Conservation (phyloP, 1,140 invertebrate genomes). For the Ips typographus region DNA sequence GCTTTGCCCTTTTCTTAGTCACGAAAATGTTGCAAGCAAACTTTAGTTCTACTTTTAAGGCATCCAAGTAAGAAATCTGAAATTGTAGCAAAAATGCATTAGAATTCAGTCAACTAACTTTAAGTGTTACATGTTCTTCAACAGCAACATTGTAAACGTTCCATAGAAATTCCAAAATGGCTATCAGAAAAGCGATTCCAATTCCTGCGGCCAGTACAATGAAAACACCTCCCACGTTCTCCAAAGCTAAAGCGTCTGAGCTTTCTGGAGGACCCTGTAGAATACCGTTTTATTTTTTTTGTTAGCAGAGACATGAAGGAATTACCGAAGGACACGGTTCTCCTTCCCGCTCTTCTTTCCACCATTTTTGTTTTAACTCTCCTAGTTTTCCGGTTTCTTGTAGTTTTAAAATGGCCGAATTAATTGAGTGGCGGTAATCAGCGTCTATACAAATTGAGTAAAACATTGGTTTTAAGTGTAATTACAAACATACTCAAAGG, state of each 20-base stretch:
- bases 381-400: slow-evolving; percentile 78
- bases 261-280: slow-evolving; percentile 31
- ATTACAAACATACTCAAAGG: slow-evolving; percentile 61
- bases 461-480: no score
- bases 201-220: slow-evolving; percentile 77
- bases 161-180: slow-evolving; percentile 78
- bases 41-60: slow-evolving; percentile 63
- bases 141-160: slow-evolving; percentile 76
- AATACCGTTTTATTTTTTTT: slow-evolving; percentile 7
- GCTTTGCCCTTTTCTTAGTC: slow-evolving; percentile 62
- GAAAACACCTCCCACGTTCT: slow-evolving; percentile 89
- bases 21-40: slow-evolving; percentile 67
- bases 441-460: no score
- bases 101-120: not conserved
- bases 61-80: slow-evolving; percentile 64
- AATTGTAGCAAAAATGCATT: not conserved
- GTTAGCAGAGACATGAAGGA: not conserved
- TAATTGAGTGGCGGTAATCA: slow-evolving; percentile 68
- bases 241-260: slow-evolving; percentile 67
- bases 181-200: slow-evolving; percentile 64
- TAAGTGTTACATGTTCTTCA: slow-evolving; percentile 66
- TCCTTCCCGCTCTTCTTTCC: slow-evolving; percentile 64
- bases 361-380: slow-evolving; percentile 83
- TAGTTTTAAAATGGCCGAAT: slow-evolving; percentile 73
- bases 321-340: slow-evolving; percentile 55